Conservation (phyloP, 2,113 vertebrate species). For the Chunga burmeisteri region DNA sequence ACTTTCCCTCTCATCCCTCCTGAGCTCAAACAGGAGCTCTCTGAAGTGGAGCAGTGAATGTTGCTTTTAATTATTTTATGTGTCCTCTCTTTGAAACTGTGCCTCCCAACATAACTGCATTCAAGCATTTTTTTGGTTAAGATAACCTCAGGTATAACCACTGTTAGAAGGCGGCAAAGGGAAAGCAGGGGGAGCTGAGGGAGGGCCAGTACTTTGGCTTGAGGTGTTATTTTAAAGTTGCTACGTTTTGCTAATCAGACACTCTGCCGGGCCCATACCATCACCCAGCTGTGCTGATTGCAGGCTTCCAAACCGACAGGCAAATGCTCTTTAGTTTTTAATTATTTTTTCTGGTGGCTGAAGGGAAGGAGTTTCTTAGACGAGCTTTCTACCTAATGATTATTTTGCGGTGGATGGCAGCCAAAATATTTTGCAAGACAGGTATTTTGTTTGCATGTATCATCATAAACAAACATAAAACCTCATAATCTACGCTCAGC, state of each 20-base stretch:
- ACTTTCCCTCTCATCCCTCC: slow-evolving; percentile 25
- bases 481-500: slow-evolving; percentile 7
- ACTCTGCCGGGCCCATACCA: not conserved
- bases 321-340: not conserved
- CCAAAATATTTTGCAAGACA: slow-evolving; percentile 55
- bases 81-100: slow-evolving; percentile 50
- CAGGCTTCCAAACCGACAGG: not conserved
- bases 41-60: slow-evolving; percentile 34
- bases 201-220: not conserved
- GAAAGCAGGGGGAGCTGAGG: not conserved
- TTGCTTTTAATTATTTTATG: slow-evolving; percentile 21
- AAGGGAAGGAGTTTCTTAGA: slow-evolving; percentile 17
- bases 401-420: slow-evolving; percentile 14
- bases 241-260: not conserved
- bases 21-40: slow-evolving; percentile 21
- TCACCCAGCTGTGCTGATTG: not conserved
- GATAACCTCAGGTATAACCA: slow-evolving; percentile 6
- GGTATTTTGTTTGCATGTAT: slow-evolving; percentile 51
- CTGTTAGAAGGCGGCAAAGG: not conserved
- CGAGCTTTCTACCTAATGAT: not conserved
- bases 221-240: not conserved
- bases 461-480: slow-evolving; percentile 46
- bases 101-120: not conserved
- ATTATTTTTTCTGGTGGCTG: slow-evolving; percentile 6
- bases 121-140: slow-evolving; percentile 21